Evolutionary conservation across 2,113 vertebrate species (phyloP).

Genomic region (Ariopsis seemanni): DNA sequence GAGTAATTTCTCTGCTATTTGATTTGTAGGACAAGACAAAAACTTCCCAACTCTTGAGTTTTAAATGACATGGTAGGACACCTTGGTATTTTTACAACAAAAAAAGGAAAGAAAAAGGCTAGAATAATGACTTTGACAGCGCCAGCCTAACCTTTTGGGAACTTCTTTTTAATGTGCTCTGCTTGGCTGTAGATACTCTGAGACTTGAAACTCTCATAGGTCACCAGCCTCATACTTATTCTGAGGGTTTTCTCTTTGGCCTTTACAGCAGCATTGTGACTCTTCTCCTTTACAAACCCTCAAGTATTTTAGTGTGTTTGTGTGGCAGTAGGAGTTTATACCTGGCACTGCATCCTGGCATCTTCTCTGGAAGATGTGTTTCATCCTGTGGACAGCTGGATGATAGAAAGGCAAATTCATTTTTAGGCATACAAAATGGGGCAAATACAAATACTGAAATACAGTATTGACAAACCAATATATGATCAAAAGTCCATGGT

Average conservation of each 20-base stretch:
- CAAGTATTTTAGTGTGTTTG: neutral
- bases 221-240: conserved; percentile 63
- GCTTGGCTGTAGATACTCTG: conserved; percentile 48
- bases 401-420: neutral
- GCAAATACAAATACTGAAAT: no score
- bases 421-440: neutral
- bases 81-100: neutral
- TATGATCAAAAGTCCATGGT: neutral
- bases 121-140: conserved; percentile 16
- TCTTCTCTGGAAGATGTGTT: neutral
- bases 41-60: neutral
- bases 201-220: conserved; percentile 62
- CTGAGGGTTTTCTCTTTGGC: conserved; percentile 59
- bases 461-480: no score
- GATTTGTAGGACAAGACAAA: neutral
- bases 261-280: conserved; percentile 57
- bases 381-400: neutral
- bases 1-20: neutral
- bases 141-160: conserved; percentile 15
- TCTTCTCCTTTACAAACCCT: conserved; percentile 17
- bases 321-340: neutral
- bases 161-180: conserved; percentile 51
- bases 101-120: neutral
- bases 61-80: neutral
- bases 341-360: no score